These are phyloP conservation scores for Diarsia dahlii DNA, from an alignment of 2,888 invertebrate species.

Conservation along the genomic window DNA sequence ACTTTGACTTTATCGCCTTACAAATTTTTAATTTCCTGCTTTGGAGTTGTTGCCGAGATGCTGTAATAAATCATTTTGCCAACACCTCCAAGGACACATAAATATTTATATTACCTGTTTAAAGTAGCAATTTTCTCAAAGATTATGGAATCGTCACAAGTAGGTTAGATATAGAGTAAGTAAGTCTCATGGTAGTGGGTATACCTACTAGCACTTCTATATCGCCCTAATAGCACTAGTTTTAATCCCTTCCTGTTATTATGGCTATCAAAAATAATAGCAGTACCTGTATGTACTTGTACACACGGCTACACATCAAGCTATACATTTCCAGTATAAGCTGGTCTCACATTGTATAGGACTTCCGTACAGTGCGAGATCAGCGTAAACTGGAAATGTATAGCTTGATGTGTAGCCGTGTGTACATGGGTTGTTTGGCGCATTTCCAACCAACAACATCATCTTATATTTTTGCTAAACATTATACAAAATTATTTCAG, in stretches of 20 bases:
- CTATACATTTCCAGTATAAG: too few species aligned
- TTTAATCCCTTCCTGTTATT: not conserved
- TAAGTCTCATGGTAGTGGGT: not conserved
- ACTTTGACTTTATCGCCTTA: not conserved
- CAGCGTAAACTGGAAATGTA: too few species aligned
- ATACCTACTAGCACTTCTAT: not conserved
- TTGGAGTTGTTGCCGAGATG: not conserved
- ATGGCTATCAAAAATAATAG: not conserved
- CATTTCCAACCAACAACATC: too few species aligned
- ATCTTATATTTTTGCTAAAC: too few species aligned
- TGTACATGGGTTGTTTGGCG: too few species aligned
- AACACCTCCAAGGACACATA: not conserved
- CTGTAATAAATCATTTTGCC: constrained; percentile 23
- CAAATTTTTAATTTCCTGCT: constrained; percentile 10
- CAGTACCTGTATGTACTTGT: too few species aligned
- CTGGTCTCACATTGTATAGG: too few species aligned
- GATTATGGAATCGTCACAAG: not conserved
- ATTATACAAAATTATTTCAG: too few species aligned
- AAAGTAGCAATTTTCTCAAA: not conserved
- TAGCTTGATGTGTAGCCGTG: too few species aligned
- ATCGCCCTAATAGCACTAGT: not conserved
- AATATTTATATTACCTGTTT: not conserved
- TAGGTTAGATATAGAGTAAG: not conserved
- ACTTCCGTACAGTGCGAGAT: too few species aligned
- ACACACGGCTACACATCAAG: too few species aligned